Evolutionary conservation across 2,113 vertebrate genomes (phyloP).

Genomic region (Dendropsophus ebraccatus): DNA sequence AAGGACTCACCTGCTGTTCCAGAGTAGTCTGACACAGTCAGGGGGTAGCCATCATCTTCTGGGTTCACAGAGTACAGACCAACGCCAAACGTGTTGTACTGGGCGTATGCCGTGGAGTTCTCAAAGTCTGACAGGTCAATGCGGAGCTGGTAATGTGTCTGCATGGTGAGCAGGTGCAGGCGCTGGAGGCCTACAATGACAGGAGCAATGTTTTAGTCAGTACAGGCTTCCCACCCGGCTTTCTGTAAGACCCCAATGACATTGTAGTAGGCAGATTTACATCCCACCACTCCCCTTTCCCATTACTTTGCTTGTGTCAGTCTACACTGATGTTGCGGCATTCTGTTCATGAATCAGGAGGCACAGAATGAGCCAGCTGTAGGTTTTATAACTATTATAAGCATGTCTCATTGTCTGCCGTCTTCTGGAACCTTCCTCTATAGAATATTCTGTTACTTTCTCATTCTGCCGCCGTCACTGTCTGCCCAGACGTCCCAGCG

Average conservation of each 20-base stretch:
- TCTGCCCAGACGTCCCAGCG: neutral
- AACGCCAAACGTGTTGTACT: constrained; percentile 88
- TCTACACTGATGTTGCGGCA: neutral
- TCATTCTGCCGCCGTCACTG: neutral
- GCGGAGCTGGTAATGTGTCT: constrained; percentile 90
- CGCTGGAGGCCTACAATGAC: constrained; percentile 81
- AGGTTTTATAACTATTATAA: no score
- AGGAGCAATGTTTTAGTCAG: neutral
- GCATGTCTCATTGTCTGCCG: neutral
- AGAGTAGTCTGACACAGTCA: constrained; percentile 87
- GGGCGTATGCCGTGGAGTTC: constrained; percentile 90
- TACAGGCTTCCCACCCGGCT: neutral
- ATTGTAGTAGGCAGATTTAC: no score
- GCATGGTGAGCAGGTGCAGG: constrained; percentile 89
- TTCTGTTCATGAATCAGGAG: neutral
- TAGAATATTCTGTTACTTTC: neutral
- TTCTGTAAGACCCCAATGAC: no score
- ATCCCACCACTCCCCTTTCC: neutral
- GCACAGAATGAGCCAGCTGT: no score
- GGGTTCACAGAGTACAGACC: constrained; percentile 95
- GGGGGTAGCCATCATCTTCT: constrained; percentile 92
- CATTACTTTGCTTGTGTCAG: neutral
- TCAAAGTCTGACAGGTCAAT: constrained; percentile 96
- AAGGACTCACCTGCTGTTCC: constrained; percentile 86
- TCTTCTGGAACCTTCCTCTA: neutral